Percentiles rank a stretch among this genome's conserved stretches.
Conservation (phyloP, 1,140 invertebrate species). For the Diachasma alloeum region DNA sequence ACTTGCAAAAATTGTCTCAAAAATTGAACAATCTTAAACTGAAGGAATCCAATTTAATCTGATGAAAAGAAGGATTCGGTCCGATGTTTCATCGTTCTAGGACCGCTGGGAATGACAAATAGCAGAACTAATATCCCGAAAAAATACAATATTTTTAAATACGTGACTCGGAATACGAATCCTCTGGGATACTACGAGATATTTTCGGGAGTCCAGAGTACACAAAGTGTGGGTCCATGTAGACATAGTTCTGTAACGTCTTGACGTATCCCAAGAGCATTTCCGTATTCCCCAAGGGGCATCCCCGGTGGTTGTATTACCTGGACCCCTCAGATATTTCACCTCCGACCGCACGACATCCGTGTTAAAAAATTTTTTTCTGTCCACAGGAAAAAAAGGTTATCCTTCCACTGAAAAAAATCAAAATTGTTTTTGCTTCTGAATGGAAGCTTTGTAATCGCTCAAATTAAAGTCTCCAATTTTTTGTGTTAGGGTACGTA, state of each 20-base stretch:
- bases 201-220: neutral
- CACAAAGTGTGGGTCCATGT: slow-evolving; percentile 58
- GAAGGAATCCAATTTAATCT: too few relatives aligned
- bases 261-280: slow-evolving; percentile 6
- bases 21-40: too few relatives aligned
- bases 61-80: too few relatives aligned
- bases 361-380: neutral
- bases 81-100: too few relatives aligned
- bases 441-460: too few relatives aligned
- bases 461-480: too few relatives aligned
- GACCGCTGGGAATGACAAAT: too few relatives aligned
- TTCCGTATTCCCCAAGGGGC: slow-evolving; percentile 45
- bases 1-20: too few relatives aligned
- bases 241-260: slow-evolving; percentile 22
- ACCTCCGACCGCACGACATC: neutral
- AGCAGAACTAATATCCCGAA: neutral
- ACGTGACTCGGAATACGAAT: slow-evolving; percentile 58
- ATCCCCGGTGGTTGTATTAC: slow-evolving; percentile 34
- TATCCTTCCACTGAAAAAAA: too few relatives aligned
- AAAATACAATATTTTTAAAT: slow-evolving; percentile 45
- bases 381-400: neutral
- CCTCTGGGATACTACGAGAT: slow-evolving; percentile 40
- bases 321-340: slow-evolving; percentile 25
- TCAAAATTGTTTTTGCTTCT: too few relatives aligned
- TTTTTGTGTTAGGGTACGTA: too few relatives aligned